Conservation (phyloP, 1,140 invertebrate species). For the Drosophila baimaii region DNA sequence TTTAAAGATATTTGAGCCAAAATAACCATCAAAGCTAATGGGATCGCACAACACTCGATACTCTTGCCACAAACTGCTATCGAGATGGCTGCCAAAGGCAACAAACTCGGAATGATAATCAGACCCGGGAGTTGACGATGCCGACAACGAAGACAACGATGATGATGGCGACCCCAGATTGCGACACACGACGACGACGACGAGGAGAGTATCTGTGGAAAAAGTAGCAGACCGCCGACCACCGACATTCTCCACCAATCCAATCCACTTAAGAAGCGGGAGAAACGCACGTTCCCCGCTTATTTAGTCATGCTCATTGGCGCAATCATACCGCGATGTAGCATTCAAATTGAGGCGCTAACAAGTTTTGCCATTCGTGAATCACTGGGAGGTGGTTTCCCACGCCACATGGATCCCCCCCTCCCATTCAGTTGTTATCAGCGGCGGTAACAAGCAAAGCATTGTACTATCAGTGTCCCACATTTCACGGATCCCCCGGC, state of each 20-base stretch:
- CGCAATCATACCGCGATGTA: slow-evolving; percentile 28
- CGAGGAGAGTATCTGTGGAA: slow-evolving; percentile 27
- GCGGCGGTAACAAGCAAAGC: slow-evolving; percentile 37
- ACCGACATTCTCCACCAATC: slow-evolving; percentile 43
- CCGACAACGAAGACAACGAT: slow-evolving; percentile 10
- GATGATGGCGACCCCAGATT: slow-evolving; percentile 59
- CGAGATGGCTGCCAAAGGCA: slow-evolving; percentile 48
- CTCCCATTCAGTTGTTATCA: slow-evolving; percentile 36
- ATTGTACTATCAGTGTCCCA: slow-evolving; percentile 56
- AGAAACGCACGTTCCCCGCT: slow-evolving; percentile 33
- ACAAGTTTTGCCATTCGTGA: slow-evolving; percentile 38
- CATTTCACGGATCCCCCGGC: slow-evolving; percentile 23
- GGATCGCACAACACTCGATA: not conserved
- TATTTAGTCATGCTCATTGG: slow-evolving; percentile 41
- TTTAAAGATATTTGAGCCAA: not conserved
- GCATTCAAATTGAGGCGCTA: slow-evolving; percentile 36
- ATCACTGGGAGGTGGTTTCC: slow-evolving; percentile 33
- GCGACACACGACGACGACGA: slow-evolving; percentile 48
- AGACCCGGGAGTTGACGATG: slow-evolving; percentile 22
- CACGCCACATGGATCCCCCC: slow-evolving; percentile 25
- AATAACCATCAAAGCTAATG: not conserved
- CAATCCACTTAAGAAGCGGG: slow-evolving; percentile 16
- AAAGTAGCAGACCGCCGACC: not conserved
- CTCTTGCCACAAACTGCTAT: slow-evolving; percentile 15
- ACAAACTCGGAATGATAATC: slow-evolving; percentile 55